A percentile compares a stretch with the other conserved stretches of the same genome.
phyloP scores from a whole-genome alignment of 2,113 vertebrate species.

The Orcinus orca region DNA sequence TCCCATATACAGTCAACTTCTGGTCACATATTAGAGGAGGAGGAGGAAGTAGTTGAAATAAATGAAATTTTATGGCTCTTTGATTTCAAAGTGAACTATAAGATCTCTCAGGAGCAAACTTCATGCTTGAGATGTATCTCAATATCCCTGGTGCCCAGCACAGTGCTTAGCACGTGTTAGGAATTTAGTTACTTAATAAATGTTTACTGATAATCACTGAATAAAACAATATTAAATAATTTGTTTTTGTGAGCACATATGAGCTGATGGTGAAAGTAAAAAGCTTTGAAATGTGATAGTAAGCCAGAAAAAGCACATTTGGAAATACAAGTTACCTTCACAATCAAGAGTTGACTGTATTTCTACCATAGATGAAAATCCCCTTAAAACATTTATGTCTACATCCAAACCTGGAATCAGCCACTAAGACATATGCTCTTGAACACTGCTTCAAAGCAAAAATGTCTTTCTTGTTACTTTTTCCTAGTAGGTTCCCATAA shows the following conservation, averaged over 20 bases:
- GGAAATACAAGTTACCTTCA: background rate
- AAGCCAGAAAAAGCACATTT: constrained; percentile 40
- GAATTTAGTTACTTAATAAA: constrained; percentile 35
- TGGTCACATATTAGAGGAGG: constrained; percentile 29
- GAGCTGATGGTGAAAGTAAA: constrained; percentile 25
- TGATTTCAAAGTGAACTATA: constrained; percentile 39
- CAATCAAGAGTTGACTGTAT: constrained; percentile 44
- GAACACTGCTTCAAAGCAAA: constrained; percentile 37
- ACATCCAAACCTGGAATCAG: constrained; percentile 1
- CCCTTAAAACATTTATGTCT: constrained; percentile 9
- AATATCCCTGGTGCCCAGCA: background rate
- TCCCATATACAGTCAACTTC: constrained; percentile 56
- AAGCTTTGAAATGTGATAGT: constrained; percentile 4
- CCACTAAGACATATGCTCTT: constrained; percentile 13
- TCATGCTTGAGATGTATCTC: constrained; percentile 14
- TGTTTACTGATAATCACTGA: background rate
- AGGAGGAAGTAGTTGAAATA: constrained; percentile 36
- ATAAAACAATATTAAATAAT: constrained; percentile 11
- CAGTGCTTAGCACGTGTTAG: background rate
- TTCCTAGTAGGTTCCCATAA: background rate
- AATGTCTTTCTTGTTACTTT: constrained; percentile 29
- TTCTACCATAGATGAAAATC: constrained; percentile 19
- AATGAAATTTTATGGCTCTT: constrained; percentile 21
- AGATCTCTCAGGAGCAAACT: constrained; percentile 20
- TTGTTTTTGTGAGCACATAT: constrained; percentile 21